Percentiles rank a stretch among this genome's conserved stretches.
Conservation (phyloP, 2,888 invertebrate species). For the Drosophila borealis region DNA sequence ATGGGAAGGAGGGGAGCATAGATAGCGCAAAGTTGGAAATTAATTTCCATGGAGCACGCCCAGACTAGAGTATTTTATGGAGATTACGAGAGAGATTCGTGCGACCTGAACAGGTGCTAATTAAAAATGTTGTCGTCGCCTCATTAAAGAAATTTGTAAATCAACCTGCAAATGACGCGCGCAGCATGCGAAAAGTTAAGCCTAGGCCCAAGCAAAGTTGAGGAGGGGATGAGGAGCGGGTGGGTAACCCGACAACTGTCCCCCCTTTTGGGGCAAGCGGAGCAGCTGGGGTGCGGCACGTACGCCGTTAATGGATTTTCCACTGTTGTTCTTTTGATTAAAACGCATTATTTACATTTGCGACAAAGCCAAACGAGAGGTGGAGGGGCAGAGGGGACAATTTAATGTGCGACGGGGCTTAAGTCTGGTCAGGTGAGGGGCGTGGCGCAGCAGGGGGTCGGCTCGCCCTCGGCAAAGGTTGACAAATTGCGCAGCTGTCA, state of each 20-base stretch:
- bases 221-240: neutral
- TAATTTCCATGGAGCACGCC: slow-evolving; percentile 57
- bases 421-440: slow-evolving; percentile 5
- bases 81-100: slow-evolving; percentile 51
- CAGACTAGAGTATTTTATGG: slow-evolving; percentile 48
- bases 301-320: slow-evolving; percentile 74
- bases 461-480: slow-evolving; percentile 35
- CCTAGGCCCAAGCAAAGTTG: slow-evolving; percentile 4
- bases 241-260: slow-evolving; percentile 16
- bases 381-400: neutral
- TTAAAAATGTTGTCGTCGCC: slow-evolving; percentile 84
- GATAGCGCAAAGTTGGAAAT: slow-evolving; percentile 60
- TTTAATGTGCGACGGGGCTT: slow-evolving; percentile 19
- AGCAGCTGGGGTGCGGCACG: slow-evolving; percentile 86
- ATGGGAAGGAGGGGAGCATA: slow-evolving; percentile 1
- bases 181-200: slow-evolving; percentile 44
- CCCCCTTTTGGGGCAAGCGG: slow-evolving; percentile 20
- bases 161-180: slow-evolving; percentile 62
- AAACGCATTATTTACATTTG: slow-evolving; percentile 70
- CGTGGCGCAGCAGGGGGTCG: neutral
- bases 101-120: slow-evolving; percentile 79
- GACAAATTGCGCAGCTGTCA: slow-evolving; percentile 65
- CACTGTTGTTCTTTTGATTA: slow-evolving; percentile 63
- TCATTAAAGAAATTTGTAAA: slow-evolving; percentile 81
- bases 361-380: slow-evolving; percentile 20